Conservation (phyloP, 2,888 invertebrate genomes). For the Acanthococcus lagerstroemiae region DNA sequence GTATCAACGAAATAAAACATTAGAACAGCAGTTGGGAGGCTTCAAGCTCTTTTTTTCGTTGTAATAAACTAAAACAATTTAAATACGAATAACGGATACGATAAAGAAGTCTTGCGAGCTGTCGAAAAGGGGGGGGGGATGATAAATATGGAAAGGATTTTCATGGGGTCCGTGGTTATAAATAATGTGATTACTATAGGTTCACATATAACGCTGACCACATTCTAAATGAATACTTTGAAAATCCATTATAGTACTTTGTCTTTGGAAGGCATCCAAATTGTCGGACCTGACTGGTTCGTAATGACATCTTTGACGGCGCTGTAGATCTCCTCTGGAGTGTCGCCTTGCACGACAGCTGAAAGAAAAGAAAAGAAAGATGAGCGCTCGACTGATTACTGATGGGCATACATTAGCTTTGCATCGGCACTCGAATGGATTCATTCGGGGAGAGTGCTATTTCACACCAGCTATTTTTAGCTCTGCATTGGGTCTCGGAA, state of each 20-base stretch:
- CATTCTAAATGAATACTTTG: not conserved
- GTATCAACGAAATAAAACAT: not conserved
- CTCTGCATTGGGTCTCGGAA: no score
- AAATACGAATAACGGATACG: not conserved
- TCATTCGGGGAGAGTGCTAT: no score
- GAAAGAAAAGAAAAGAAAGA: constrained; percentile 34
- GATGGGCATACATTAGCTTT: not conserved
- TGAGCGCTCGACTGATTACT: not conserved
- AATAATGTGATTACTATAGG: constrained; percentile 20
- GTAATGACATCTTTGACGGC: constrained; percentile 90
- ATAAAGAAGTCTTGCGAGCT: not conserved
- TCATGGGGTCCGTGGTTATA: not conserved
- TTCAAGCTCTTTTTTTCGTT: no score
- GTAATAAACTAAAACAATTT: not conserved
- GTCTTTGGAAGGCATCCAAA: constrained; percentile 96
- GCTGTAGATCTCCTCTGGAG: constrained; percentile 92
- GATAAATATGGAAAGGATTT: not conserved
- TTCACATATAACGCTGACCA: not conserved
- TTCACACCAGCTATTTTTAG: no score
- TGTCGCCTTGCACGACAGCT: constrained; percentile 95
- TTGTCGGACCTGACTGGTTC: constrained; percentile 87
- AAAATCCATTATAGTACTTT: constrained; percentile 6
- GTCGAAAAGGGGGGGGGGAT: not conserved
- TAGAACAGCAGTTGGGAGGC: not conserved
- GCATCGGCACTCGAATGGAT: no score